phyloP scores from a whole-genome alignment of 2,797 vertebrate species.

The Typhlichthys subterraneus region DNA sequence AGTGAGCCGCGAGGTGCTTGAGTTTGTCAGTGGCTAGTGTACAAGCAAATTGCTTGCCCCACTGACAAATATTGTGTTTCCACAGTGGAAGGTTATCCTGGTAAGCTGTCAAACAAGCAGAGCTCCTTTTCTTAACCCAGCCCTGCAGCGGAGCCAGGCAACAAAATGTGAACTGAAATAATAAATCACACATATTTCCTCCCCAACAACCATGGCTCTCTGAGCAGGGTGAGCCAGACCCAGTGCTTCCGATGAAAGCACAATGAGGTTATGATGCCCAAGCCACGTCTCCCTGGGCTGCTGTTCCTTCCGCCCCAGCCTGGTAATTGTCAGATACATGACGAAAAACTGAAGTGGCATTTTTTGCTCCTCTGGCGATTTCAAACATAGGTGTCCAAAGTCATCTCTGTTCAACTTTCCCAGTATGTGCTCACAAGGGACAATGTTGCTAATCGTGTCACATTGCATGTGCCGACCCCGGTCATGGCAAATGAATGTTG shows the following conservation, averaged over 20 bases:
- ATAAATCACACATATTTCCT: constrained; percentile 19
- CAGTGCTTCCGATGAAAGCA: constrained; percentile 39
- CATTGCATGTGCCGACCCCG: too few relatives aligned
- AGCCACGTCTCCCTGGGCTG: constrained; percentile 39
- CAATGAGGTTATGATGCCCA: constrained; percentile 13
- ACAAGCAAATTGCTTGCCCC: constrained; percentile 3
- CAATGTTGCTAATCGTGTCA: too few relatives aligned
- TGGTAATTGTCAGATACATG: constrained; percentile 27
- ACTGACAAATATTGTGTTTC: constrained; percentile 44
- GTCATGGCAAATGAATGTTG: too few relatives aligned
- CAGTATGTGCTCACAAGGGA: background rate
- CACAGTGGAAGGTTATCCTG: constrained; percentile 41
- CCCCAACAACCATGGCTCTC: constrained; percentile 15
- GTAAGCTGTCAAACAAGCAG: constrained; percentile 13
- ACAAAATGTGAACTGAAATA: constrained; percentile 38
- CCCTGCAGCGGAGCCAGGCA: constrained; percentile 44
- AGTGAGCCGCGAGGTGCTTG: too few relatives aligned
- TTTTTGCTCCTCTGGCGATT: constrained; percentile 38
- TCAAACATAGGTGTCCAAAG: constrained; percentile 32
- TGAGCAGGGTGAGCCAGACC: constrained; percentile 38
- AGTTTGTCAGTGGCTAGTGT: too few relatives aligned
- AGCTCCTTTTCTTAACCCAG: constrained; percentile 12
- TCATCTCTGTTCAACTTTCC: constrained; percentile 32
- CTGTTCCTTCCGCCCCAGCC: constrained; percentile 34
- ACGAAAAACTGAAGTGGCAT: constrained; percentile 44